These are phyloP conservation scores for Cryptus viduatorius DNA, from an alignment of 2,888 invertebrate genomes.

Conservation along the genomic window DNA sequence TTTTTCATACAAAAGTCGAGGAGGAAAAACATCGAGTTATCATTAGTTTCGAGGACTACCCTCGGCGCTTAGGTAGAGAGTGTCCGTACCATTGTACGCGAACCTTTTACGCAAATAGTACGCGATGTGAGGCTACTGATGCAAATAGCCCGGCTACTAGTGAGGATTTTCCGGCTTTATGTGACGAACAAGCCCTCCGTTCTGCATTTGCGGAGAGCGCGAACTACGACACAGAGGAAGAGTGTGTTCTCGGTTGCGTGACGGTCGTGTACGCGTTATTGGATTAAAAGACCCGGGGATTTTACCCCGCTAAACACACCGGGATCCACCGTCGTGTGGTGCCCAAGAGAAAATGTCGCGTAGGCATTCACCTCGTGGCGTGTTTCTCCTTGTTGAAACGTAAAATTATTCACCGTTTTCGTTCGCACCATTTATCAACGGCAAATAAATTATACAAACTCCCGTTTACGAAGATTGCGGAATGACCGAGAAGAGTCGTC, in stretches of 20 bases:
- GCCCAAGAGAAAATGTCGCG: slow-evolving; percentile 44
- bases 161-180: slow-evolving; percentile 74
- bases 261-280: slow-evolving; percentile 60
- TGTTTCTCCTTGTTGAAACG: slow-evolving; percentile 19
- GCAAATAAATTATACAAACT: slow-evolving; percentile 21
- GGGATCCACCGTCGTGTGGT: slow-evolving; percentile 8
- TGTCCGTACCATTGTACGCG: slow-evolving; percentile 13
- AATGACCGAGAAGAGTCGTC: neutral
- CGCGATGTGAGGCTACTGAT: slow-evolving; percentile 41
- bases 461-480: neutral
- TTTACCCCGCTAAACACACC: slow-evolving; percentile 60
- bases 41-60: slow-evolving; percentile 10
- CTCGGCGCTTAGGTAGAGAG: neutral
- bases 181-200: slow-evolving; percentile 69
- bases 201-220: slow-evolving; percentile 60
- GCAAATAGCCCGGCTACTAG: slow-evolving; percentile 62
- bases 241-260: slow-evolving; percentile 27
- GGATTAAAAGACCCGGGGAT: slow-evolving; percentile 63
- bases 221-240: slow-evolving; percentile 44
- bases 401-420: slow-evolving; percentile 44
- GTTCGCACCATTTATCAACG: slow-evolving; percentile 47
- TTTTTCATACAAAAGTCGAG: neutral
- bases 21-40: neutral
- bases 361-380: neutral
- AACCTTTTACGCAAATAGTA: slow-evolving; percentile 66